Evolutionary conservation across 2,113 vertebrate species (phyloP).

Genomic region (Rallus limicola): DNA sequence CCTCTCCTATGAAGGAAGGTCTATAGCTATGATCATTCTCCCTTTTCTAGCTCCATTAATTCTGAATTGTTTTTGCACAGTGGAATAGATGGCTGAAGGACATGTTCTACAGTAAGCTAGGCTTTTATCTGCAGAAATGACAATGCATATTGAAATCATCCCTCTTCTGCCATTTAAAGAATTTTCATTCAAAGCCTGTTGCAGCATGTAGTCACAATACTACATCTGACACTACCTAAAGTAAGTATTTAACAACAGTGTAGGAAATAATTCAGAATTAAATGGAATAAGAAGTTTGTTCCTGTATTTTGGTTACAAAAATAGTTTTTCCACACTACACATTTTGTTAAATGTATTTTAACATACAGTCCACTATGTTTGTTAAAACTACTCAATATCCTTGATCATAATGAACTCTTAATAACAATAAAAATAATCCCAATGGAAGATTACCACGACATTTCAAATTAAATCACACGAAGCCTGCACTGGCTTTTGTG

Average conservation of each 20-base stretch:
- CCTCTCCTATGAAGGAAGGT: neutral
- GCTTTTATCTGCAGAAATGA: neutral
- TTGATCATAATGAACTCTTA: neutral
- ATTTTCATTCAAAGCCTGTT: neutral
- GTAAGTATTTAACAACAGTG: neutral
- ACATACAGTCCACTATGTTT: rapidly evolving
- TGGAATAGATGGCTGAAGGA: neutral
- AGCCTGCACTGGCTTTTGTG: neutral
- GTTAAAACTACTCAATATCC: neutral
- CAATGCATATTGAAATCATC: neutral
- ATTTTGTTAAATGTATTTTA: neutral
- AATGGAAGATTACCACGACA: neutral
- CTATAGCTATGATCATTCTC: neutral
- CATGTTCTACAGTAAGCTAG: neutral
- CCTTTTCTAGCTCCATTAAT: neutral
- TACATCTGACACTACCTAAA: neutral
- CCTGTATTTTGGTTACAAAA: neutral
- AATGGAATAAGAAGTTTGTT: neutral
- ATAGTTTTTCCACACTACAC: neutral
- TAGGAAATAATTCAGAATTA: neutral
- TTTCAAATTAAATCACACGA: neutral
- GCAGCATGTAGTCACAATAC: neutral
- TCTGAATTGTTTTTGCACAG: neutral
- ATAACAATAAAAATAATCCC: neutral
- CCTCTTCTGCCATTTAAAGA: neutral